Evolutionary conservation across 2,797 vertebrate species (phyloP), one percentile per base, ranked within the genome.

Genomic region (Huso huso): DNA sequence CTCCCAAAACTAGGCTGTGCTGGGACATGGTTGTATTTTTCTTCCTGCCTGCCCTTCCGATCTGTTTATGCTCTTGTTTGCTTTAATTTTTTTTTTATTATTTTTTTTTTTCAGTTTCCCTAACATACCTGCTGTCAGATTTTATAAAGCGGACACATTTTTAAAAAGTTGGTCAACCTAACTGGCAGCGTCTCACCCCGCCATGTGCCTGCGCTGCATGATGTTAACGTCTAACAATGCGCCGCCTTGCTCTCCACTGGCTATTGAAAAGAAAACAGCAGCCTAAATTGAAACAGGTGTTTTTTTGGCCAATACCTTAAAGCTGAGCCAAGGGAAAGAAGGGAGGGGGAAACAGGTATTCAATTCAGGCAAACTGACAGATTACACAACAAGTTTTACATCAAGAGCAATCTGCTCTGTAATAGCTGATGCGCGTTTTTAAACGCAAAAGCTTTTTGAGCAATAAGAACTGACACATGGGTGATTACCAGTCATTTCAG

Each of bases 391-490:
- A 49, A 51, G 60, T 49, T 66, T 59, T 51, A 66, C 60, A 57
- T 66, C 64, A 65, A 52, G 10, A 49, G 48, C 61, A 66, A 70
- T 70, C 64, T 62, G 64, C 51, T 10, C 57, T 59, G 49, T 48
- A 59, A 64, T 7, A 60, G 51, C 64, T 70, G 60, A 70, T 52
- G 52, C 49, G 15, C 49, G 15, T 52, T 55, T n/a, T 58, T 58
- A 51, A 58, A 49, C 15, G 57, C 62, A 23, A 48, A 63, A 63
- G 70, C 69, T 63, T 10, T 76, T 66, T 76, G 62, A 73, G 71
- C 76, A 77, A 77, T 80, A 81, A 76, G 74, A 79, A 72, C 76
- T 88, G 86, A 85, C 85, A 85, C 75, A 70, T 79, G 77, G 77
- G 75, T 80, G 78, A 80, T 78, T 80, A 78, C 76, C 75, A 77